Evolutionary conservation across 2,888 invertebrate species (phyloP), one percentile per base, ranked within the genome.

Genomic region (Theretra japonica): DNA sequence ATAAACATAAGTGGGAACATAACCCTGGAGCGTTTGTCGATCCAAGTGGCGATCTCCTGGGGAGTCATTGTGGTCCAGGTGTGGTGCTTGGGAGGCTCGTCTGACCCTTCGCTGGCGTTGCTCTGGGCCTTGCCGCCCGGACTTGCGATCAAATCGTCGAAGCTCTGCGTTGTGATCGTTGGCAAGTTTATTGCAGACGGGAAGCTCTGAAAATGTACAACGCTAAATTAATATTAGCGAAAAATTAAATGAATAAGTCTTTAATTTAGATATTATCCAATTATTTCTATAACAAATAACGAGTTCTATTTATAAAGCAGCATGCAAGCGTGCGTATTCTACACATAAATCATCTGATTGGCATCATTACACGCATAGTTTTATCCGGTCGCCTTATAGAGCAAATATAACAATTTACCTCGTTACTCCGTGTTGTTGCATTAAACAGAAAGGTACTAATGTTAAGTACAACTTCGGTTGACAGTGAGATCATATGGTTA

Each of bases 41-140:
- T 97, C 97, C 98, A 98, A 70, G 96, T 97, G 76, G 98, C 97
- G 72, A 98, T 97, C 89, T 98, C 97, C 82, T 98, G 98, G 0
- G 98, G 97, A 1, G 98, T 97, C 96, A 98, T 97, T 19, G 97
- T 97, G 68, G 97, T 97, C 96, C 97, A 97, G 72, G 90, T 91
- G 84, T 93, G 91, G 73, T 91, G 94, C 74, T 90, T 87, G 57
- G 89, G 90, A 6, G 86, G 90, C 53, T 90, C 90, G 80, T 93
- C 91, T 17, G 91, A 89, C 71, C 85, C 88, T 58, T 88, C 88
- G 86, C 92, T 91, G 80, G 84, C 90, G 60, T 90, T 75, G 65
- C 78, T 79, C 65, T 80, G 80, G 58, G 81, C 80, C 73, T 80
- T 84, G 73, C 88, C 85, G 30, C 85, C 83, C 69, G 79, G 77